These are phyloP conservation scores for Leptobrachium leishanense DNA, from an alignment of 2,113 vertebrate genomes.

Conservation along the genomic window DNA sequence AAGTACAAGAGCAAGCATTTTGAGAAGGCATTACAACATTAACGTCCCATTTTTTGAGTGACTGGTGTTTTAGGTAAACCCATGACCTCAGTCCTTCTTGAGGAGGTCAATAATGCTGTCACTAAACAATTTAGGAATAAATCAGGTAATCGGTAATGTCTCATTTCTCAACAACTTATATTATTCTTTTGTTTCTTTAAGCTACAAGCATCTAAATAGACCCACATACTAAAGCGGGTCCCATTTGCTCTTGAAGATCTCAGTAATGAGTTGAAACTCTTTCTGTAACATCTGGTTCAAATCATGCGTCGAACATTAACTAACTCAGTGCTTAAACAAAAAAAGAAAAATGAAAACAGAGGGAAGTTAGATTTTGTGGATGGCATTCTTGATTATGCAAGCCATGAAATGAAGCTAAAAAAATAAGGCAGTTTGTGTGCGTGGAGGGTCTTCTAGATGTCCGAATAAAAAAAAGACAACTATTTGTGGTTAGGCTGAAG, in stretches of 20 bases:
- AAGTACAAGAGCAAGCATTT: no score
- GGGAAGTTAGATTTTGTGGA: neutral
- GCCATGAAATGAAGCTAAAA: neutral
- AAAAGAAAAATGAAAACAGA: neutral
- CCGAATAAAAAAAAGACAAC: neutral
- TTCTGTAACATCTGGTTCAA: conserved; percentile 18
- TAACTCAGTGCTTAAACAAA: neutral
- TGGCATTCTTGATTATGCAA: neutral
- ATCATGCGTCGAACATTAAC: conserved; percentile 25
- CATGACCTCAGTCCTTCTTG: no score
- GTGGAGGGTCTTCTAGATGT: neutral
- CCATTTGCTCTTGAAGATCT: neutral
- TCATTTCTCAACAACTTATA: no score
- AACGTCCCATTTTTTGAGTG: no score
- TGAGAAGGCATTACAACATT: no score
- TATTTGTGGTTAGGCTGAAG: neutral
- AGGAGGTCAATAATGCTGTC: no score
- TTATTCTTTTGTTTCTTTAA: neutral
- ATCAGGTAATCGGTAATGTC: no score
- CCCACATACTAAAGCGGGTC: neutral
- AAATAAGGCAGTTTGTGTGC: neutral
- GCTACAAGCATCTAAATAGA: neutral
- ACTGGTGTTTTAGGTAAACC: no score
- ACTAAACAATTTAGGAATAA: no score
- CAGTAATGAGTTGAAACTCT: neutral